A percentile compares a stretch with the other conserved stretches of the same genome.
Conservation (phyloP, 1,140 invertebrate species). For the Zeugodacus cucurbitae region DNA sequence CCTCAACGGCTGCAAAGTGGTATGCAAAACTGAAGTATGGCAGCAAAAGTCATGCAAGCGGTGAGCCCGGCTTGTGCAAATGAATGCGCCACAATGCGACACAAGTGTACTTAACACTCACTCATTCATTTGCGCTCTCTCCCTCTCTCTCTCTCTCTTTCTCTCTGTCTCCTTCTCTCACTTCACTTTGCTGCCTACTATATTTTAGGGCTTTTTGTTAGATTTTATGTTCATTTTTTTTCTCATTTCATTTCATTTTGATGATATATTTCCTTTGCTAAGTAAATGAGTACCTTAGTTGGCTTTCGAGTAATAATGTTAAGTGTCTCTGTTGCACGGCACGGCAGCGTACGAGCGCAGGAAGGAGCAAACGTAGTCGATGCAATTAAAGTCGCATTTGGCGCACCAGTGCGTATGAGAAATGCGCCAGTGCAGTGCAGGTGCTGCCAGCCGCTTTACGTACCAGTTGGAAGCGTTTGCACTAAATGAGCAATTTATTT, state of each 20-base stretch:
- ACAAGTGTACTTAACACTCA: conserved; percentile 38
- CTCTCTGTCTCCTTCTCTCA: neutral
- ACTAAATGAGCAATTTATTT: conserved; percentile 1
- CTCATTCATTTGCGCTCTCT: conserved; percentile 8
- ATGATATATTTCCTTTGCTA: neutral
- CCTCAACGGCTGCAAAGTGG: neutral
- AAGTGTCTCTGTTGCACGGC: neutral
- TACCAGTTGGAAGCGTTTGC: neutral
- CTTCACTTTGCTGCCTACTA: neutral
- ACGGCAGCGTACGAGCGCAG: neutral
- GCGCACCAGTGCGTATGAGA: conserved; percentile 29
- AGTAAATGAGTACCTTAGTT: conserved; percentile 28
- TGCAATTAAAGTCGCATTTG: conserved; percentile 39
- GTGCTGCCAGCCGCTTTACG: neutral
- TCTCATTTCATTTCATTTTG: neutral
- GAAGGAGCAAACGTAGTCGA: neutral
- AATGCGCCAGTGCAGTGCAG: neutral
- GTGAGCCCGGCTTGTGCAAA: neutral
- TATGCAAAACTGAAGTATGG: conserved; percentile 20
- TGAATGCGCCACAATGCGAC: conserved; percentile 34
- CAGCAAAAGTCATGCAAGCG: conserved; percentile 10
- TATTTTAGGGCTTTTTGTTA: neutral
- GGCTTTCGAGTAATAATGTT: conserved; percentile 29
- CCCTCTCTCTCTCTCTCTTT: too few species aligned
- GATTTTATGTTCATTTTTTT: neutral